Evolutionary conservation across 37 sponge, comb jelly and placozoan genomes (phyloP).

Genomic region (Hexactinellida sp.): DNA sequence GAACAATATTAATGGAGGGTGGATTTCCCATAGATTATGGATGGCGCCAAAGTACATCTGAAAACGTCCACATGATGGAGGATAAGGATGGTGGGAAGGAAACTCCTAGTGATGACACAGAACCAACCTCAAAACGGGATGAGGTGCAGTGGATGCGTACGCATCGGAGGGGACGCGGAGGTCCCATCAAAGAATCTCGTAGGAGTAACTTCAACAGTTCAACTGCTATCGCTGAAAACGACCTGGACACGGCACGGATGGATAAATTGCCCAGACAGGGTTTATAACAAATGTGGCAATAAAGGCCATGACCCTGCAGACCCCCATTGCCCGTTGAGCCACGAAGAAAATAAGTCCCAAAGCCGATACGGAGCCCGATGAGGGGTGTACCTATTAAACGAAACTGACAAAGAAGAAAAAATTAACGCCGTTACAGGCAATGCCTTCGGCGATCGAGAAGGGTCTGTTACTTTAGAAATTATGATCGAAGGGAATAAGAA

Average conservation of each 20-base stretch:
- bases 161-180: background rate
- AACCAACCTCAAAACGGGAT: background rate
- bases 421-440: too few relatives aligned
- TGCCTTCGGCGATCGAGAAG: too few relatives aligned
- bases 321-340: background rate
- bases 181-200: background rate
- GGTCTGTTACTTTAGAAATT: background rate
- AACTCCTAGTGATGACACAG: background rate
- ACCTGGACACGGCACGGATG: background rate
- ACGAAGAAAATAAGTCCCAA: background rate
- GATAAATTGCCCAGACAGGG: background rate
- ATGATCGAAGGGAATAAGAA: too few relatives aligned
- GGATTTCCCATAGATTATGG: background rate
- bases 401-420: too few relatives aligned
- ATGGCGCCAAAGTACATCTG: background rate
- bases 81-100: background rate
- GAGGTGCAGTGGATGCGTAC: background rate
- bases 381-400: too few relatives aligned
- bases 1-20: background rate
- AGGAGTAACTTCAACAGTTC: background rate
- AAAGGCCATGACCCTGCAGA: background rate
- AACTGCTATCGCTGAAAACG: background rate
- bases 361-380: background rate
- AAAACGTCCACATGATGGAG: background rate
- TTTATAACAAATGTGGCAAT: background rate